phyloP scores from a whole-genome alignment of 2,888 invertebrate species.

The Cataglyphis altisquamis region DNA sequence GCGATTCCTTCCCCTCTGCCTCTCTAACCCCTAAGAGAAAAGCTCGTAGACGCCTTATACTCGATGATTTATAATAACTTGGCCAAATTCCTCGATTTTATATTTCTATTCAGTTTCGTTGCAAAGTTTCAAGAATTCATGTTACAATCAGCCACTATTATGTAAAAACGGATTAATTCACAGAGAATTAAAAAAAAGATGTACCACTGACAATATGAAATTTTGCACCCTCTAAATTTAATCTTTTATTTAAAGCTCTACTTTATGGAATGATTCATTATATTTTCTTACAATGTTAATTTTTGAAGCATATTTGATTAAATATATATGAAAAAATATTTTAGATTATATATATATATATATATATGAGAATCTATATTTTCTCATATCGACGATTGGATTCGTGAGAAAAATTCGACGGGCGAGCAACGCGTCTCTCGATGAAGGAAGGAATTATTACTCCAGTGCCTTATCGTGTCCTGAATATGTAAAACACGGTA shows the following conservation, averaged over 20 bases:
- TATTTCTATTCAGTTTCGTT: neutral
- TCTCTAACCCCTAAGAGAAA: constrained; percentile 7
- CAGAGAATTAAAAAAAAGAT: neutral
- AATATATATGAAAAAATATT: neutral
- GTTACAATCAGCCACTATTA: neutral
- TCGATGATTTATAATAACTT: neutral
- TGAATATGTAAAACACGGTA: constrained; percentile 62
- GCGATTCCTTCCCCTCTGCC: neutral
- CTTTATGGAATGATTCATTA: neutral
- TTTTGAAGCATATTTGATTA: neutral
- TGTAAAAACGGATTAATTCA: neutral
- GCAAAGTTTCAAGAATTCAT: neutral
- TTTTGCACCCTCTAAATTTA: neutral
- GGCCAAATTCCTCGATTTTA: constrained; percentile 2
- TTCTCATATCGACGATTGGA: neutral
- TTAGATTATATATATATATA: too few species aligned
- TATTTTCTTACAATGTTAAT: neutral
- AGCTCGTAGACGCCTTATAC: neutral
- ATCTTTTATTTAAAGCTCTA: neutral
- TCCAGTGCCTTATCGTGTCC: constrained; percentile 56
- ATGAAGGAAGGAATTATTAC: constrained; percentile 58
- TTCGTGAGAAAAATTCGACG: constrained; percentile 47
- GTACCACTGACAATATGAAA: neutral
- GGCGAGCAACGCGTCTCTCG: constrained; percentile 21
- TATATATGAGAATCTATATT: too few species aligned